Conservation (phyloP, 2,797 vertebrate genomes). For the Chiropotes sagulatus region DNA sequence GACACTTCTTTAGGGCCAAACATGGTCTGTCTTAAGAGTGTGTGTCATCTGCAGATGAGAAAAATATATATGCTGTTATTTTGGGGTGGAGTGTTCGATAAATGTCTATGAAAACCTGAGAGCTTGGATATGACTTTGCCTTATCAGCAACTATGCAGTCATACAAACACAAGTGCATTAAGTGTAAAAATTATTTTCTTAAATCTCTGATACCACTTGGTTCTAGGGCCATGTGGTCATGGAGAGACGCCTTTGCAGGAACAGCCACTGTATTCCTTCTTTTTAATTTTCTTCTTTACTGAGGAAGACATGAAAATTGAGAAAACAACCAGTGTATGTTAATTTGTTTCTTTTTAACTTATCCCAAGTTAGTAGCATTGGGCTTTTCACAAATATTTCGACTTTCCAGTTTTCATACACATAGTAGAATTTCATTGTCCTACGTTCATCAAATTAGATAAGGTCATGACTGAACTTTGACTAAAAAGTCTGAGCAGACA, state of each 20-base stretch:
- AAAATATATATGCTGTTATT: background rate
- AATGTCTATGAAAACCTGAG: background rate
- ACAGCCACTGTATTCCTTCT: background rate
- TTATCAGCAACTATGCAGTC: accelerated
- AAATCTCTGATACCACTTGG: background rate
- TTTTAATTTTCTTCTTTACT: background rate
- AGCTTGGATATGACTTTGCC: too few species aligned
- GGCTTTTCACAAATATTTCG: background rate
- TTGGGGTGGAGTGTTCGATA: background rate
- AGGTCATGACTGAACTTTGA: accelerated
- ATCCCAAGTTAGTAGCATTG: background rate
- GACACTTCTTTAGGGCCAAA: background rate
- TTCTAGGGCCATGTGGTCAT: accelerated
- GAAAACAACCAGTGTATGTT: background rate
- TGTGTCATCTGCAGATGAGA: background rate
- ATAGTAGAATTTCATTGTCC: too few species aligned
- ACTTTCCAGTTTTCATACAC: background rate
- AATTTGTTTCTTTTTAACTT: background rate
- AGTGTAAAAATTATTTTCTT: background rate
- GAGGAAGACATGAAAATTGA: too few species aligned
- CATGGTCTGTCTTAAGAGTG: background rate
- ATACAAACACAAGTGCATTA: accelerated
- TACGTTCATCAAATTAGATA: background rate
- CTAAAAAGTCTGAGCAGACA: background rate
- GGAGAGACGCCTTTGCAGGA: background rate